Percentiles rank a stretch among this genome's conserved stretches.
These are phyloP conservation scores for Cydia fagiglandana DNA, from an alignment of 1,140 invertebrate genomes.

Conservation along the genomic window DNA sequence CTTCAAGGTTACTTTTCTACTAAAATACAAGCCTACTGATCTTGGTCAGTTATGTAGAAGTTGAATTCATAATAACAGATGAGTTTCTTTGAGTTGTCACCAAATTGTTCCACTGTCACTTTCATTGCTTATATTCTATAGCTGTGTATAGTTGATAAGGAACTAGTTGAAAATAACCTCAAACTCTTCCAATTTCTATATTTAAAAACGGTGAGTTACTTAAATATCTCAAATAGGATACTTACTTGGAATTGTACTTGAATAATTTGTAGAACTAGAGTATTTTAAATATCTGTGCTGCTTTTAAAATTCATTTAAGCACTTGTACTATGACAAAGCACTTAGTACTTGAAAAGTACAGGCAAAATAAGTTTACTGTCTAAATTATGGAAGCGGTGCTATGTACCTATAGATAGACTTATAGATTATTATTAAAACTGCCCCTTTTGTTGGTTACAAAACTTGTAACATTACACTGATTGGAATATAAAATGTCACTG, in stretches of 20 bases:
- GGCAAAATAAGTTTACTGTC: neutral
- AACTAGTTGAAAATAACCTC: constrained; percentile 27
- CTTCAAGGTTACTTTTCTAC: constrained; percentile 62
- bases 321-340: constrained; percentile 20
- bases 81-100: neutral
- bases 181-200: neutral
- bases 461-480: too few relatives aligned
- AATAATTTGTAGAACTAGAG: neutral
- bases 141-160: neutral
- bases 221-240: constrained; percentile 11
- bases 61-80: neutral
- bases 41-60: constrained; percentile 37
- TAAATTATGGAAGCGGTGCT: neutral
- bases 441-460: too few relatives aligned
- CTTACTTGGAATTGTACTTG: neutral
- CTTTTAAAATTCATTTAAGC: neutral
- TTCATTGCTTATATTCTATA: constrained; percentile 28
- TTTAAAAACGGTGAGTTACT: neutral
- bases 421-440: too few relatives aligned
- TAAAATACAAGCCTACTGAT: constrained; percentile 38
- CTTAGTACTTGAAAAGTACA: neutral
- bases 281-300: constrained; percentile 14
- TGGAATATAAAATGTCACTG: too few relatives aligned
- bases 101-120: constrained; percentile 23
- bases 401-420: neutral